Percentiles rank a stretch among this genome's conserved stretches.
phyloP scores from a whole-genome alignment of 2,888 invertebrate genomes.

The Ormyrus thymus region DNA sequence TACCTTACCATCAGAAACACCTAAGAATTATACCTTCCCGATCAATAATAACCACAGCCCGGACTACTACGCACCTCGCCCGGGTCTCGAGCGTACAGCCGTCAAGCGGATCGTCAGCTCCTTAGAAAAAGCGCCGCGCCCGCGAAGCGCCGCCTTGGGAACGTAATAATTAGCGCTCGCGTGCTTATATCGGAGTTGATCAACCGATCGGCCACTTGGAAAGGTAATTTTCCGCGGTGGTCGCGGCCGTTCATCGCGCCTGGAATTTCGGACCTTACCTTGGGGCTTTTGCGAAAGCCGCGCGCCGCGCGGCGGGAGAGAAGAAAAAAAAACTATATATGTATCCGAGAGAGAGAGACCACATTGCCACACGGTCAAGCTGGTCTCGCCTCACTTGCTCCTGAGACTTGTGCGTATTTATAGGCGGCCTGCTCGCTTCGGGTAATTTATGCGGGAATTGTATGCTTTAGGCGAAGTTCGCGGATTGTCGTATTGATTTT shows the following conservation, averaged over 20 bases:
- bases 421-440: neutral
- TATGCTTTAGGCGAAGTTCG: too few relatives aligned
- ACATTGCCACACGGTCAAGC: conserved; percentile 49
- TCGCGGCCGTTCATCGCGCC: conserved; percentile 23
- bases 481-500: too few relatives aligned
- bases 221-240: conserved; percentile 46
- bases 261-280: conserved; percentile 56
- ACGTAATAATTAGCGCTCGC: conserved; percentile 36
- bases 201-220: conserved; percentile 34
- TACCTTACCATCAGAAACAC: too few relatives aligned
- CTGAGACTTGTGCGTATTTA: neutral
- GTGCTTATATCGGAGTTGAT: conserved; percentile 5
- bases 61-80: too few relatives aligned
- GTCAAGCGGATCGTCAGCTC: too few relatives aligned
- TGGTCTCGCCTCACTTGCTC: neutral
- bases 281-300: conserved; percentile 53
- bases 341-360: neutral
- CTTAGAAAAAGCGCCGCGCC: too few relatives aligned
- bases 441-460: too few relatives aligned
- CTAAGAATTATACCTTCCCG: too few relatives aligned
- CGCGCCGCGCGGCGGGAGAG: neutral
- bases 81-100: too few relatives aligned
- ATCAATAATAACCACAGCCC: too few relatives aligned
- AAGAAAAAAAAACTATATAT: too few relatives aligned
- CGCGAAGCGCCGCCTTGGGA: neutral